phyloP scores from a whole-genome alignment of 2,888 invertebrate species.

The Apamea sordens region DNA sequence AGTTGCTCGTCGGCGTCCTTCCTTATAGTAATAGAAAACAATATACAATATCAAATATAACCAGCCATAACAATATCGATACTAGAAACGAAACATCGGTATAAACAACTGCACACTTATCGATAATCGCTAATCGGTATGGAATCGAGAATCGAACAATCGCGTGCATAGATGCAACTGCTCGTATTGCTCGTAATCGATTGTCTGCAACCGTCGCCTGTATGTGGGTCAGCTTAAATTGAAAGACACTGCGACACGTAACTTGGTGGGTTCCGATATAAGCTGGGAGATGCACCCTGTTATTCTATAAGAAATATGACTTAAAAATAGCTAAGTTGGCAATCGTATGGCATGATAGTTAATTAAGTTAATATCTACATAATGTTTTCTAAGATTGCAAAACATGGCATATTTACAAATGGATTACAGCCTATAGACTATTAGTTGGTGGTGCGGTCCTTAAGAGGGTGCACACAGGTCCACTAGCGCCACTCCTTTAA shows the following conservation, averaged over 20 bases:
- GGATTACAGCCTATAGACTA: neutral
- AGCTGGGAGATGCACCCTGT: conserved; percentile 21
- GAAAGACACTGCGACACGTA: conserved; percentile 73
- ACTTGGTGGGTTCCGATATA: conserved; percentile 45
- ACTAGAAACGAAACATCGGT: conserved; percentile 6
- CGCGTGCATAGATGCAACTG: conserved; percentile 77
- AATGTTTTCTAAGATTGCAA: neutral
- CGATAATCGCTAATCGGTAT: conserved; percentile 56
- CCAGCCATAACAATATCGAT: neutral
- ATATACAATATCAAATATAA: conserved; percentile 1
- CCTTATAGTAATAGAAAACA: conserved; percentile 1
- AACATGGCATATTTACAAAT: neutral
- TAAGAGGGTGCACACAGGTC: too few relatives aligned
- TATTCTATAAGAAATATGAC: neutral
- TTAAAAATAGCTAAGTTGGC: neutral
- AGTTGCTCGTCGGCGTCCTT: neutral
- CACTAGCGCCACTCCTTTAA: too few relatives aligned
- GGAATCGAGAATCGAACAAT: conserved; percentile 68
- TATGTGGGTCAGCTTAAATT: conserved; percentile 75
- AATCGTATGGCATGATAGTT: neutral
- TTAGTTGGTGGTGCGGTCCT: neutral
- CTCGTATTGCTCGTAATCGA: conserved; percentile 72
- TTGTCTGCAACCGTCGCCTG: conserved; percentile 60
- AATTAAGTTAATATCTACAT: neutral
- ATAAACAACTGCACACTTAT: conserved; percentile 23